Conservation (phyloP, 1,140 invertebrate genomes). For the Steinernema khuongi region DNA sequence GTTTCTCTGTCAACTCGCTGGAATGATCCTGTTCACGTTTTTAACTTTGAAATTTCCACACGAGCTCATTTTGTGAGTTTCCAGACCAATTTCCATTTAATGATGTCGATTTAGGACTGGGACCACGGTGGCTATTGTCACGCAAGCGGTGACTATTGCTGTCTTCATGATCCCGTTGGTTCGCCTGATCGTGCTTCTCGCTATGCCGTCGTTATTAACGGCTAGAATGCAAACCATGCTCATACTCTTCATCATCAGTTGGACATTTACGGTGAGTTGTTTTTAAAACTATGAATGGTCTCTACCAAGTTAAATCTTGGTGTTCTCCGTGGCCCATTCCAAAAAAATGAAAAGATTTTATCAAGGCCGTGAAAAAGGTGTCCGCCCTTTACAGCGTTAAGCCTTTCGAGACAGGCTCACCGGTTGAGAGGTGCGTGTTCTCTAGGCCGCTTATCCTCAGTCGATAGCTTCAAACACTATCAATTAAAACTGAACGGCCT, state of each 20-base stretch:
- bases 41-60: not conserved
- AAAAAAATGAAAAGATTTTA: too few species aligned
- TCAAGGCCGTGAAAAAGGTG: not conserved
- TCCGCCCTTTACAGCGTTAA: constrained; percentile 7
- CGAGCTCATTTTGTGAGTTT: not conserved
- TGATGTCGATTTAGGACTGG: not conserved
- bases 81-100: not conserved
- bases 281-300: too few species aligned
- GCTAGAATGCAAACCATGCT: not conserved
- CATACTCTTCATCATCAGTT: not conserved
- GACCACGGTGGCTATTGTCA: not conserved
- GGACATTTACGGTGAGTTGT: not conserved
- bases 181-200: not conserved
- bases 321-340: too few species aligned
- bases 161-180: not conserved
- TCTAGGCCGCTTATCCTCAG: not conserved
- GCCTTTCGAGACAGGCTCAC: not conserved
- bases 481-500: not conserved
- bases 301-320: too few species aligned
- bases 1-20: not conserved
- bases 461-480: not conserved
- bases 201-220: not conserved
- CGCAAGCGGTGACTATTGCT: not conserved
- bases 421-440: constrained; percentile 1
- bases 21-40: not conserved